Conservation (phyloP, 2,797 vertebrate species). For the Cirrhinus mrigala region DNA sequence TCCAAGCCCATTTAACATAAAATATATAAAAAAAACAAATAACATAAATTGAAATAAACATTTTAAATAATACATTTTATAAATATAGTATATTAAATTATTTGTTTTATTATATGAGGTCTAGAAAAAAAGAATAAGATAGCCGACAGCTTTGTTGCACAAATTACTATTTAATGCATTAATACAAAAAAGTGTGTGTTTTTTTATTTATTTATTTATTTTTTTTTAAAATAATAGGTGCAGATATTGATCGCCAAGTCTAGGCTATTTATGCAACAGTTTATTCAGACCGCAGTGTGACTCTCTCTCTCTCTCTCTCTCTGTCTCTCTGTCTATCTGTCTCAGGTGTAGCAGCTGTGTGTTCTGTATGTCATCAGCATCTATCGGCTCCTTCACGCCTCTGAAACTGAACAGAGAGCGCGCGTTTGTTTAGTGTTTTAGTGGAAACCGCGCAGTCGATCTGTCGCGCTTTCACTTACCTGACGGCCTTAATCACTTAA, state of each 20-base stretch:
- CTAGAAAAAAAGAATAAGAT: background rate
- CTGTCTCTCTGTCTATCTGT: background rate
- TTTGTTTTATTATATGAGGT: background rate
- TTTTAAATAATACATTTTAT: background rate
- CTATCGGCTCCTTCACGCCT: slow-evolving; percentile 27
- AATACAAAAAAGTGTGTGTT: background rate
- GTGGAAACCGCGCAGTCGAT: background rate
- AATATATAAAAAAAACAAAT: background rate
- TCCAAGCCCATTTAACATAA: background rate
- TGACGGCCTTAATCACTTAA: background rate
- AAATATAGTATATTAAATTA: background rate
- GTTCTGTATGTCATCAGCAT: slow-evolving; percentile 14
- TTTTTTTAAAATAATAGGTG: background rate
- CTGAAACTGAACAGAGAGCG: slow-evolving; percentile 8
- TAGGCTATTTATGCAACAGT: background rate
- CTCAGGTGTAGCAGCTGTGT: slow-evolving; percentile 41
- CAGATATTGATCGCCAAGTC: background rate
- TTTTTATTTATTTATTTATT: too few species aligned
- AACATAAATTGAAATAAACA: background rate
- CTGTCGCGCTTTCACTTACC: background rate
- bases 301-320: background rate
- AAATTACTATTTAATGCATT: background rate
- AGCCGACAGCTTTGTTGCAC: background rate
- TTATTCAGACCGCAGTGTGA: background rate
- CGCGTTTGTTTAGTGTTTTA: background rate